These are phyloP conservation scores for Drosophila baimaii DNA, from an alignment of 1,140 invertebrate genomes.

Conservation along the genomic window DNA sequence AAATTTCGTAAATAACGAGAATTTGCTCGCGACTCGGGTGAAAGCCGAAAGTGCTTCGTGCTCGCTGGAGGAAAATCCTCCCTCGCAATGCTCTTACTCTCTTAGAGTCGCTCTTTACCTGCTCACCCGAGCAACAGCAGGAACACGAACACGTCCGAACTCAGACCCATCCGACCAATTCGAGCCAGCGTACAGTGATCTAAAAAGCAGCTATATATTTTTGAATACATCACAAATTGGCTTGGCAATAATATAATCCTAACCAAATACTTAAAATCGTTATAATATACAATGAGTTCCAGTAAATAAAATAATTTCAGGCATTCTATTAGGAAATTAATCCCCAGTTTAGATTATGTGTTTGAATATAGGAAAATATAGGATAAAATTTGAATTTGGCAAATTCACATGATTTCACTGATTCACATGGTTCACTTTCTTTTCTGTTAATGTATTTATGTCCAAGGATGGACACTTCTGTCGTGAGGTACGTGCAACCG, in stretches of 20 bases:
- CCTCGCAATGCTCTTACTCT: conserved; percentile 22
- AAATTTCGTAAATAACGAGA: conserved; percentile 25
- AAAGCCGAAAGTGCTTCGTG: conserved; percentile 11
- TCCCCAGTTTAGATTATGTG: no score
- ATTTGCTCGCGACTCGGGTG: conserved; percentile 7
- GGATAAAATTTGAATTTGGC: no score
- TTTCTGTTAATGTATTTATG: no score
- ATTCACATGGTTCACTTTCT: no score
- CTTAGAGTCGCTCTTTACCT: conserved; percentile 17
- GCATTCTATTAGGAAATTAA: no score
- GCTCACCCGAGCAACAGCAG: conserved; percentile 30
- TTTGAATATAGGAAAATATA: no score
- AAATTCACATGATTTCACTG: no score
- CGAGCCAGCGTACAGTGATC: conserved; percentile 41
- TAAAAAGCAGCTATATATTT: background rate
- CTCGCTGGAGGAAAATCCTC: conserved; percentile 16
- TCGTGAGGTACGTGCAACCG: background rate
- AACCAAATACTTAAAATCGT: background rate
- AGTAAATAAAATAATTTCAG: no score
- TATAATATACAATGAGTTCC: no score
- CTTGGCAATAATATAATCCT: background rate
- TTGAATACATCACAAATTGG: background rate
- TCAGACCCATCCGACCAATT: conserved; percentile 74
- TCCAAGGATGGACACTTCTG: no score
- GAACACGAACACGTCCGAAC: conserved; percentile 62